Conservation (phyloP, 2,113 vertebrate genomes). For the Albula goreensis region DNA sequence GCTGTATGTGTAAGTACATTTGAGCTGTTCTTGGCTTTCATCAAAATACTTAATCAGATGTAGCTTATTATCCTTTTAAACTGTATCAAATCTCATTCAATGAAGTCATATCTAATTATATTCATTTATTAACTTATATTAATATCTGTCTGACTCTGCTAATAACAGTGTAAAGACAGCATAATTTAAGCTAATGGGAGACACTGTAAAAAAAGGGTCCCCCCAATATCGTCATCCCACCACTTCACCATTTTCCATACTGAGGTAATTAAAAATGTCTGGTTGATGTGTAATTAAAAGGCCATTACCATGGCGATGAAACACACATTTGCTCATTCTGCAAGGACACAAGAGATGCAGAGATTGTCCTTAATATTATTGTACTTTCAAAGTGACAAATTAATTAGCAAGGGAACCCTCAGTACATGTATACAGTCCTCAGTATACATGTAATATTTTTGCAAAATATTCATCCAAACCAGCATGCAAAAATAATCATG, state of each 20-base stretch:
- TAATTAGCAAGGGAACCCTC: neutral
- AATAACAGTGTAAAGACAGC: neutral
- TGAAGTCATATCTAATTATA: neutral
- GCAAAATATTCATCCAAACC: too few species aligned
- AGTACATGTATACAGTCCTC: too few species aligned
- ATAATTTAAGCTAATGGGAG: conserved; percentile 2
- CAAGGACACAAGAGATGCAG: neutral
- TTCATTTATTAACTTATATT: conserved; percentile 3
- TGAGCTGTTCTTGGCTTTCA: neutral
- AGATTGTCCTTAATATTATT: neutral
- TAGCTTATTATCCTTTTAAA: neutral
- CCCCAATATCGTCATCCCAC: neutral
- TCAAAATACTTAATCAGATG: neutral
- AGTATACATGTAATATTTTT: too few species aligned
- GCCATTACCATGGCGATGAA: neutral
- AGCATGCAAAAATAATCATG: too few species aligned
- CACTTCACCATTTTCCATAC: neutral
- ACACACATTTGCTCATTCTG: neutral
- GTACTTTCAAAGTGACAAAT: neutral
- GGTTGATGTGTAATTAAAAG: neutral
- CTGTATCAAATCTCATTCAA: neutral
- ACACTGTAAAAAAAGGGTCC: neutral
- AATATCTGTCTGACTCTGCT: neutral
- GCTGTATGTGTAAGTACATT: neutral
- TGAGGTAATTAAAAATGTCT: neutral